Conservation (phyloP, 1,140 invertebrate species). For the Heliconius eleuchia region DNA sequence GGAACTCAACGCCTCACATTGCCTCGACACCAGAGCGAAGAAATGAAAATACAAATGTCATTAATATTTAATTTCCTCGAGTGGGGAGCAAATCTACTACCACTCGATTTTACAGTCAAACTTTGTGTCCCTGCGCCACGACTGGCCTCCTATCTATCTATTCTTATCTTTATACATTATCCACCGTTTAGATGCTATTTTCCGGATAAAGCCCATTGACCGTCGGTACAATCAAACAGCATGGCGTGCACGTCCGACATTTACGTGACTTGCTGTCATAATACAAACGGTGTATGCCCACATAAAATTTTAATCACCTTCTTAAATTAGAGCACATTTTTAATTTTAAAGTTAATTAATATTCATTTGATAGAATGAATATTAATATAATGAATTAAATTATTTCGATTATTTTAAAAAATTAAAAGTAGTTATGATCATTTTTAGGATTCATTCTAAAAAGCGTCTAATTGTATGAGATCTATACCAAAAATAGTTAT, state of each 20-base stretch:
- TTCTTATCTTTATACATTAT: conserved; percentile 23
- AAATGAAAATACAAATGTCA: too few relatives aligned
- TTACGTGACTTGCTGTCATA: conserved; percentile 67
- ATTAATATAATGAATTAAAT: background rate
- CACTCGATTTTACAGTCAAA: too few relatives aligned
- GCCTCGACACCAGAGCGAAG: too few relatives aligned
- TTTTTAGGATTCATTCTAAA: too few relatives aligned
- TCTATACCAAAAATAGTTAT: background rate
- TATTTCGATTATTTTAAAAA: too few relatives aligned
- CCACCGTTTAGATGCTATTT: conserved; percentile 25
- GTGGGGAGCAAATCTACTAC: too few relatives aligned
- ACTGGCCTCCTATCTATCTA: background rate
- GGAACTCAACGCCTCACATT: too few relatives aligned
- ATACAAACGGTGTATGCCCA: conserved; percentile 43
- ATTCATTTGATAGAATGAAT: background rate
- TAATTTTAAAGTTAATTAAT: background rate
- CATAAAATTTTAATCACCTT: conserved; percentile 20
- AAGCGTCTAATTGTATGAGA: too few relatives aligned
- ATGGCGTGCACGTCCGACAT: conserved; percentile 51
- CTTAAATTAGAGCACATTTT: conserved; percentile 4
- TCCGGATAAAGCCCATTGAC: conserved; percentile 40
- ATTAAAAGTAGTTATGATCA: background rate
- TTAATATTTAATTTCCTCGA: too few relatives aligned
- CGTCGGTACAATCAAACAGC: conserved; percentile 58
- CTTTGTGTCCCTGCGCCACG: background rate